Base-by-base conservation (phyloP, 2,797 vertebrate genomes). In the Ceyx erithaca region DNA sequence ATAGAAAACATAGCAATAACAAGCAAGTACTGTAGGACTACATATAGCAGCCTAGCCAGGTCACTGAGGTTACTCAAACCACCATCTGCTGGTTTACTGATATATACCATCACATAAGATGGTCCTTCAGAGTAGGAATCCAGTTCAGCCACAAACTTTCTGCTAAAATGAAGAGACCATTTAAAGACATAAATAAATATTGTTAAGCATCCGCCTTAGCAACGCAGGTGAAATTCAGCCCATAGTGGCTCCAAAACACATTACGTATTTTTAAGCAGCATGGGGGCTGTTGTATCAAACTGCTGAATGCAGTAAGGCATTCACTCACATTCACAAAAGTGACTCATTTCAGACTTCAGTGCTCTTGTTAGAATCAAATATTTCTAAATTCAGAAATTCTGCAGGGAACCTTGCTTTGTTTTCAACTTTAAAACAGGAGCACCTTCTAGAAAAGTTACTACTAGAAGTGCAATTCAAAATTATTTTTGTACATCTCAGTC, bases 321-420 rank as follows among this genome's bases (percentile, higher is more conserved):
- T 78, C 3, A 4, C 82, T 83, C 55, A 76, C 66, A 89, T 79
- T 51, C 33, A 72, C 35, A 84, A 85, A 92, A 71, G 37, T 20
- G 31, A 90, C 77, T 85, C 77, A 81, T 26, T 81, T 92, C 41
- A 86, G 80, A 67, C 59, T 84, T 40, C 48, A 78, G 57, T 28
- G 40, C 22, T 81, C 80, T 78, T 64, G 40, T 46, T 80, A 72
- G 59, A 92, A 89, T 49, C 28, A 91, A 70, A 41, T 82, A 80
- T 59, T 87, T 61, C 80, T 79, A 81, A 89, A 80, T 79, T 90
- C 78, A 81, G 68, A 90, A 88, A 90, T 90, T 87, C 89, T 92
- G 61, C 48, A 79, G 33, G 77, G 89, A 94, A 86, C 85, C 57
- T 89, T 6, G 0, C 54, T 81, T 78, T 72, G 43, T 87, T 79